These are phyloP conservation scores for Procambarus virginalis DNA, from an alignment of 1,140 invertebrate genomes.

Conservation along the genomic window DNA sequence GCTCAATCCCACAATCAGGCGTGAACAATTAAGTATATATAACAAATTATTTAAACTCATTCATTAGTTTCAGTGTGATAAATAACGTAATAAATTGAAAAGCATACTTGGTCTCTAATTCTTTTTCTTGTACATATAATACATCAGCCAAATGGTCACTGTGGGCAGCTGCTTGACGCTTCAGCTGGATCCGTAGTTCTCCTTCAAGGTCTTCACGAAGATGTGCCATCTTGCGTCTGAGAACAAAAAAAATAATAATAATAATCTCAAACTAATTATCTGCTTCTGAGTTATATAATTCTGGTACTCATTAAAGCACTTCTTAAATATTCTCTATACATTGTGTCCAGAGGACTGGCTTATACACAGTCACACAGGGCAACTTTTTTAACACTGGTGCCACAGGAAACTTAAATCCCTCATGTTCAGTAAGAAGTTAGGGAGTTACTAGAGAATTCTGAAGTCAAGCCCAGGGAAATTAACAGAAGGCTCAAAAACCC, in stretches of 20 bases:
- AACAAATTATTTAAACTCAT: neutral
- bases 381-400: neutral
- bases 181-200: slow-evolving; percentile 85
- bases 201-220: slow-evolving; percentile 81
- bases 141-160: slow-evolving; percentile 84
- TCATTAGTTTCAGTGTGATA: neutral
- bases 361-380: neutral
- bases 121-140: slow-evolving; percentile 82
- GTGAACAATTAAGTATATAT: no score
- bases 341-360: no score
- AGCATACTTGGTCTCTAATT: slow-evolving; percentile 80
- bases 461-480: no score
- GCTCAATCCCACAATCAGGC: no score
- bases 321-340: neutral
- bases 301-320: no score
- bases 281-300: no score
- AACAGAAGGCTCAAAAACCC: no score
- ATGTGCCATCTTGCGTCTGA: slow-evolving; percentile 77
- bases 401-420: no score
- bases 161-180: slow-evolving; percentile 87
- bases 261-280: no score
- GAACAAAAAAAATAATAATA: neutral
- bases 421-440: no score
- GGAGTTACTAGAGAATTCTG: no score
- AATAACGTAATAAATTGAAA: neutral